Evolutionary conservation across 2,113 vertebrate genomes (phyloP).

Genomic region (Columba livia): DNA sequence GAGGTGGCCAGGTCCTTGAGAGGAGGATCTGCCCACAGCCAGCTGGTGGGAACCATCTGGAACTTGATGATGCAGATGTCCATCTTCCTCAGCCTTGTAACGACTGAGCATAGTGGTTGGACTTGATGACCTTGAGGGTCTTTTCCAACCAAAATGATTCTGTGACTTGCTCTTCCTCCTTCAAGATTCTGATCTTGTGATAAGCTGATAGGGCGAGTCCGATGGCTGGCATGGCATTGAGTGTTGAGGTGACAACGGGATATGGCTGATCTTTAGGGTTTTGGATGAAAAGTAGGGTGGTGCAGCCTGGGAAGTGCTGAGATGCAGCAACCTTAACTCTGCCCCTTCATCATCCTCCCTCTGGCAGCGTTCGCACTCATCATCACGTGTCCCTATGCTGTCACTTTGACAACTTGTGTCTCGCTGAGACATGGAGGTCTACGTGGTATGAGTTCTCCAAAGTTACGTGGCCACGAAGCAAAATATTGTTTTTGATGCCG

Average conservation of each 20-base stretch:
- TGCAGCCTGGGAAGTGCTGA: not conserved
- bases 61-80: not conserved
- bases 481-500: not conserved
- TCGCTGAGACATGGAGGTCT: not conserved
- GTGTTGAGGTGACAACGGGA: not conserved
- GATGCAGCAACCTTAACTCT: not conserved
- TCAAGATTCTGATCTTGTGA: not conserved
- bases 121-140: too few species aligned
- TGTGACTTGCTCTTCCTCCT: not conserved
- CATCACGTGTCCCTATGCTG: not conserved
- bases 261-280: not conserved
- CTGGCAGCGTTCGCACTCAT: not conserved
- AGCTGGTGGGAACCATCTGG: not conserved
- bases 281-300: not conserved
- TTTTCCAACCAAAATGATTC: too few species aligned
- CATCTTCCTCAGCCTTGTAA: not conserved
- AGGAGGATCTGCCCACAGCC: not conserved
- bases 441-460: not conserved
- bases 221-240: not conserved
- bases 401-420: slow-evolving; percentile 15
- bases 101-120: too few species aligned
- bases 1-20: not conserved
- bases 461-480: not conserved
- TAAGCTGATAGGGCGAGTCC: rapidly evolving
- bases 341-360: not conserved